Conservation (phyloP, 2,113 vertebrate species). For the Rhinichthys klamathensis region DNA sequence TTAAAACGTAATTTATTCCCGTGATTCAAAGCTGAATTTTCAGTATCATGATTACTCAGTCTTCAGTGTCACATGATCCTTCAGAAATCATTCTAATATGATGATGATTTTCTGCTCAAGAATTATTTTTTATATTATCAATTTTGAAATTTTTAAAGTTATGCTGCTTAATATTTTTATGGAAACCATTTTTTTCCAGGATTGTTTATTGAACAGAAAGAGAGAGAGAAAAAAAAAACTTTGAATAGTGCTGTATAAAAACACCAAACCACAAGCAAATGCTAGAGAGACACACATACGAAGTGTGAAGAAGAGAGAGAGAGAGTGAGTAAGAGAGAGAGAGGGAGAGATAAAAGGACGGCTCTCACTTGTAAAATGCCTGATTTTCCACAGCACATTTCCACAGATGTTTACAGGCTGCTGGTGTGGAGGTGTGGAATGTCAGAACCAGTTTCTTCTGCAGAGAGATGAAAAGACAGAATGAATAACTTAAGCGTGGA, state of each 20-base stretch:
- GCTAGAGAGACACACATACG: not conserved
- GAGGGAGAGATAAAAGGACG: not conserved
- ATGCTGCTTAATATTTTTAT: not conserved
- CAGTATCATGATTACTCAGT: not conserved
- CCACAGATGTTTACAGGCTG: conserved; percentile 98
- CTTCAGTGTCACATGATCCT: too few species aligned
- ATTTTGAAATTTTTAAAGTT: too few species aligned
- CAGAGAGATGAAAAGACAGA: conserved; percentile 55
- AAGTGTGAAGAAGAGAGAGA: not conserved
- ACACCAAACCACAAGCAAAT: not conserved
- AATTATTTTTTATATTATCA: too few species aligned
- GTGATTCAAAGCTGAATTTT: not conserved
- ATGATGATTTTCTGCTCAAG: too few species aligned
- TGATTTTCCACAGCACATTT: conserved; percentile 98
- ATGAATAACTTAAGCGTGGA: not conserved
- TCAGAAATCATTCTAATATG: too few species aligned
- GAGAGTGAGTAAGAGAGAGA: not conserved
- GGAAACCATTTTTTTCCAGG: not conserved
- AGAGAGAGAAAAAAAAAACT: not conserved
- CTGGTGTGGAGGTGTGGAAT: conserved; percentile 97
- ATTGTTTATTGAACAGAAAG: not conserved
- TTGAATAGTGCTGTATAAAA: not conserved
- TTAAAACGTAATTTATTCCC: not conserved
- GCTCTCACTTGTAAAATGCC: conserved; percentile 97
- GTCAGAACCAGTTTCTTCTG: conserved; percentile 96